Evolutionary conservation across 2,888 invertebrate genomes (phyloP).

Genomic region (Coronaproctus castanopsis): DNA sequence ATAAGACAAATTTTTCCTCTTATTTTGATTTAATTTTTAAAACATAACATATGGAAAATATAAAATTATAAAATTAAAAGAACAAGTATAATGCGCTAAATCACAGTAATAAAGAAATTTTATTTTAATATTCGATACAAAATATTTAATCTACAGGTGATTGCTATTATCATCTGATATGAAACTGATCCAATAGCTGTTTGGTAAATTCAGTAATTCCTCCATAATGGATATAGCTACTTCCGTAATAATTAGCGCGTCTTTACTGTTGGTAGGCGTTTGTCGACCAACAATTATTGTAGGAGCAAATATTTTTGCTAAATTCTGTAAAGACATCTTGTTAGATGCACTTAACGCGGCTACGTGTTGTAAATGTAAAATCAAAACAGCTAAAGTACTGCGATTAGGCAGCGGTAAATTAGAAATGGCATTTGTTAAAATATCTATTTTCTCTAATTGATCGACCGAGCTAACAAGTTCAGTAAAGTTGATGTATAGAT

Average conservation of each 20-base stretch:
- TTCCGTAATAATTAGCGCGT: background rate
- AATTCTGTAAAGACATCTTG: background rate
- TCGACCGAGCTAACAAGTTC: background rate
- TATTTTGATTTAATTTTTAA: too few relatives aligned
- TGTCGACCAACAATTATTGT: background rate
- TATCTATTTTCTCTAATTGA: background rate
- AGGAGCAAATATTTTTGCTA: background rate
- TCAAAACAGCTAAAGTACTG: constrained; percentile 80
- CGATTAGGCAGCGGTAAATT: constrained; percentile 78
- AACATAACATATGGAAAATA: too few relatives aligned
- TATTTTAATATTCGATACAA: too few relatives aligned
- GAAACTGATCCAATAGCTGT: background rate
- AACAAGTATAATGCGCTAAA: too few relatives aligned
- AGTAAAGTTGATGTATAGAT: constrained; percentile 19
- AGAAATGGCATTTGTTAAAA: constrained; percentile 51
- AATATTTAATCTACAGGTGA: too few relatives aligned
- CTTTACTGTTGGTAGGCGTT: background rate
- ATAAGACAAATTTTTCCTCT: too few relatives aligned
- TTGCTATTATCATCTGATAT: too few relatives aligned
- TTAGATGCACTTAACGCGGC: background rate
- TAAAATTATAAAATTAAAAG: too few relatives aligned
- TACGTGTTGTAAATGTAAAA: constrained; percentile 60
- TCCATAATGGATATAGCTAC: background rate
- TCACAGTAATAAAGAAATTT: too few relatives aligned
- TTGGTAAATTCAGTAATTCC: background rate